These are phyloP conservation scores for Zaprionus davidi DNA, from an alignment of 1,140 invertebrate species.

Conservation along the genomic window DNA sequence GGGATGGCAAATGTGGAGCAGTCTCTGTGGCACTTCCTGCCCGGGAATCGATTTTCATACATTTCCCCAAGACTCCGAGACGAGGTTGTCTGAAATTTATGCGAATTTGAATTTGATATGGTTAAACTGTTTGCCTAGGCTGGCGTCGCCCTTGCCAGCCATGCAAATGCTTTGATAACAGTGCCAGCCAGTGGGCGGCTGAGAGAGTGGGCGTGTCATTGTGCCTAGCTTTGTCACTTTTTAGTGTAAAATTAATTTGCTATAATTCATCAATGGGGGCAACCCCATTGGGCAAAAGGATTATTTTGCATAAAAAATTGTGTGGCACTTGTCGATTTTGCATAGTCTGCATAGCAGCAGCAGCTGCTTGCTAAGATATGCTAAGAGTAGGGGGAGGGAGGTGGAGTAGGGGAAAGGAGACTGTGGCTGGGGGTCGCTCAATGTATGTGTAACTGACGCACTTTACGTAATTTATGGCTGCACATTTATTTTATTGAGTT, in stretches of 20 bases:
- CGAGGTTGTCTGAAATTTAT: conserved; percentile 59
- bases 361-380: conserved; percentile 14
- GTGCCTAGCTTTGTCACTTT: conserved; percentile 62
- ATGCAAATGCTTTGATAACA: conserved; percentile 74
- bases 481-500: conserved; percentile 80
- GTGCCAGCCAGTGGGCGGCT: conserved; percentile 14
- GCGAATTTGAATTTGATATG: conserved; percentile 80
- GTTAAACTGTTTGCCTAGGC: conserved; percentile 76
- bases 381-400: not conserved
- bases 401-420: not conserved
- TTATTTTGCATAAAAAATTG: conserved; percentile 77
- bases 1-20: conserved; percentile 56
- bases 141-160: conserved; percentile 72
- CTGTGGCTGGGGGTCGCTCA: conserved; percentile 14
- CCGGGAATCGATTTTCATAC: conserved; percentile 65
- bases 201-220: conserved; percentile 34
- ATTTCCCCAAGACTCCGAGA: conserved; percentile 39
- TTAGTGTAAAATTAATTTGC: conserved; percentile 78
- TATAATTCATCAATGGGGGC: conserved; percentile 73
- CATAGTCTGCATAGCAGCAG: conserved; percentile 49
- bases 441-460: conserved; percentile 69
- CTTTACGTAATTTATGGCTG: conserved; percentile 74
- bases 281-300: conserved; percentile 55
- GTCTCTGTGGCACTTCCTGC: conserved; percentile 56
- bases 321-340: conserved; percentile 71